Conservation (phyloP, 2,888 invertebrate genomes). For the Tridacna crocea region DNA sequence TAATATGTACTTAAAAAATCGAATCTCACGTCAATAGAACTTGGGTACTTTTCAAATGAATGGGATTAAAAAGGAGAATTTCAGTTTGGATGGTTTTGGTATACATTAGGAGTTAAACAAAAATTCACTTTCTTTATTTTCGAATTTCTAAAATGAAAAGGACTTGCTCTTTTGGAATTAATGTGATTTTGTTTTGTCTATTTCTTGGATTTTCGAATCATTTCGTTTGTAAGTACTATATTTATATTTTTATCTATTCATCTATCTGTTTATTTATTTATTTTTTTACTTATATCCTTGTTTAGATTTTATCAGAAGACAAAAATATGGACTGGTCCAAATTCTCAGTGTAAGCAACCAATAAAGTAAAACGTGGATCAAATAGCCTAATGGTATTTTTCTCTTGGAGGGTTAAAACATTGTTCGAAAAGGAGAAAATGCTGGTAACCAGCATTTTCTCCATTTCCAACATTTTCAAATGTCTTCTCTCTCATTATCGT, state of each 20-base stretch:
- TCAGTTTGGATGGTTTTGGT: not conserved
- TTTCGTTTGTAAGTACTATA: conserved; percentile 16
- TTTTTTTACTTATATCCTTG: not conserved
- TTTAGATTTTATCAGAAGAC: not conserved
- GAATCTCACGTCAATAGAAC: conserved; percentile 6
- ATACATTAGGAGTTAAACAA: too few relatives aligned
- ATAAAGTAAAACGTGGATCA: too few relatives aligned
- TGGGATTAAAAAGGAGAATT: not conserved
- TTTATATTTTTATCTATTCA: not conserved
- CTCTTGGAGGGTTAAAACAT: not conserved
- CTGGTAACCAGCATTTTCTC: not conserved
- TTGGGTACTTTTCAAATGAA: not conserved
- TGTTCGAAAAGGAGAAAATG: not conserved
- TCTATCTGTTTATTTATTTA: too few relatives aligned
- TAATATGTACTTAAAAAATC: conserved; percentile 18
- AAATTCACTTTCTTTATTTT: not conserved
- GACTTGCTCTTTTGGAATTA: conserved; percentile 11
- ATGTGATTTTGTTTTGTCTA: conserved; percentile 3
- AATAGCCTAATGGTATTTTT: too few relatives aligned
- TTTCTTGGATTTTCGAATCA: conserved; percentile 16
- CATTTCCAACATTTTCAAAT: not conserved
- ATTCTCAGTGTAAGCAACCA: too few relatives aligned
- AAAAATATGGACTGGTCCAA: not conserved
- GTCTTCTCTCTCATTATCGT: not conserved
- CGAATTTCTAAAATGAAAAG: conserved; percentile 9